A percentile compares a stretch with the other conserved stretches of the same genome.
phyloP scores from a whole-genome alignment of 1,140 invertebrate genomes.

The Thalassaphorura encarpata region DNA sequence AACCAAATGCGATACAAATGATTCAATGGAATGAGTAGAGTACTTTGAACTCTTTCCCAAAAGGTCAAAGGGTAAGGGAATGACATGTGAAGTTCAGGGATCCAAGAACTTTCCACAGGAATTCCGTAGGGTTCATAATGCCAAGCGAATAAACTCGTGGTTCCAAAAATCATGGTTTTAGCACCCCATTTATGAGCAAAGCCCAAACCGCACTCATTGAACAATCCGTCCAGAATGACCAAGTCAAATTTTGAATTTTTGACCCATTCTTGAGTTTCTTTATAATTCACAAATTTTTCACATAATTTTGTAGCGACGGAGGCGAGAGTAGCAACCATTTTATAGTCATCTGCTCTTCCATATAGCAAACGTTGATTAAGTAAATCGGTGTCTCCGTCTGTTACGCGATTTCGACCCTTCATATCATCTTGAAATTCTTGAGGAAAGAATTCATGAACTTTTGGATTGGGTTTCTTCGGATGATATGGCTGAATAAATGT shows the following conservation, averaged over 20 bases:
- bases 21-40: neutral
- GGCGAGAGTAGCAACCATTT: no score
- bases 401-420: no score
- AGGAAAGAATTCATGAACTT: constrained; percentile 12
- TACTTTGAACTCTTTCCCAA: neutral
- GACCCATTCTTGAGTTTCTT: constrained; percentile 15
- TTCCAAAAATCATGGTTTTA: constrained; percentile 12
- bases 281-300: constrained; percentile 7
- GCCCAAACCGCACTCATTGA: constrained; percentile 28
- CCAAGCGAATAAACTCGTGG: neutral
- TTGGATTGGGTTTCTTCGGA: constrained; percentile 12
- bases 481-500: constrained; percentile 14
- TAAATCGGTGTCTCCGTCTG: no score
- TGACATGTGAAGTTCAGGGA: neutral
- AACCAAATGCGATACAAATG: neutral
- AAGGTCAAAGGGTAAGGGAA: neutral
- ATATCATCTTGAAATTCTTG: neutral
- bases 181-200: constrained; percentile 21
- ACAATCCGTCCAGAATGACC: constrained; percentile 26
- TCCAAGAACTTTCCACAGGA: neutral
- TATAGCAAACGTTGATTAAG: neutral
- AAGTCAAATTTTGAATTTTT: constrained; percentile 27
- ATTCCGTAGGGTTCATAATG: neutral
- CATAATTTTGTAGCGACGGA: neutral
- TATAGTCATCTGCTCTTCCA: neutral